A percentile compares a stretch with the other conserved stretches of the same genome.
Evolutionary conservation across 2,888 invertebrate species (phyloP).

Genomic region (Bugulina stolonifera): DNA sequence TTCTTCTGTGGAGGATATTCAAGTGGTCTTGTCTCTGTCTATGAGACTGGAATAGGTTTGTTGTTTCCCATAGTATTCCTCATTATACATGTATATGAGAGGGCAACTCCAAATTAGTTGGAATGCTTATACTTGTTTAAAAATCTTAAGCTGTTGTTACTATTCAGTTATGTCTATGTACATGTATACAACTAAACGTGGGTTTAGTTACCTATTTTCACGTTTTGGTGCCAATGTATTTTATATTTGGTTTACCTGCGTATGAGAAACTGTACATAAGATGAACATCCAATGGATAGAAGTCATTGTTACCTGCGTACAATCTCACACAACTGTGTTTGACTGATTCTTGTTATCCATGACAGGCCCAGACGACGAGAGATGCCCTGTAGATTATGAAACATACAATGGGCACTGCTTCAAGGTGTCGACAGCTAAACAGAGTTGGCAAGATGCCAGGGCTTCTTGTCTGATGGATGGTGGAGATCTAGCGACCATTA

Average conservation of each 20-base stretch:
- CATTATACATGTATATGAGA: too few species aligned
- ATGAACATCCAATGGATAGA: too few species aligned
- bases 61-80: neutral
- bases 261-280: too few species aligned
- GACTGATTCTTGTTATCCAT: neutral
- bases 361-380: constrained; percentile 21
- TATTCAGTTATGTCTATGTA: too few species aligned
- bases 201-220: too few species aligned
- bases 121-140: too few species aligned
- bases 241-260: too few species aligned
- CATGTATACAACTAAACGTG: too few species aligned
- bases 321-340: neutral
- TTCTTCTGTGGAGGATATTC: constrained; percentile 1
- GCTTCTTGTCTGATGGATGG: constrained; percentile 11
- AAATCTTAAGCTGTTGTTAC: too few species aligned
- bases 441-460: constrained; percentile 25
- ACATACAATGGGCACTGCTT: constrained; percentile 3
- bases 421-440: neutral
- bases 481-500: constrained; percentile 24
- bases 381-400: constrained; percentile 11
- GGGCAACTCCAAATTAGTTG: too few species aligned
- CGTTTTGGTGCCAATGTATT: too few species aligned
- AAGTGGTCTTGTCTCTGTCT: constrained; percentile 19
- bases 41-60: constrained; percentile 23
- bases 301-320: too few species aligned